Evolutionary conservation across 2,888 invertebrate species (phyloP), one percentile per base, ranked within the genome.

Genomic region (Phasia obesa): DNA sequence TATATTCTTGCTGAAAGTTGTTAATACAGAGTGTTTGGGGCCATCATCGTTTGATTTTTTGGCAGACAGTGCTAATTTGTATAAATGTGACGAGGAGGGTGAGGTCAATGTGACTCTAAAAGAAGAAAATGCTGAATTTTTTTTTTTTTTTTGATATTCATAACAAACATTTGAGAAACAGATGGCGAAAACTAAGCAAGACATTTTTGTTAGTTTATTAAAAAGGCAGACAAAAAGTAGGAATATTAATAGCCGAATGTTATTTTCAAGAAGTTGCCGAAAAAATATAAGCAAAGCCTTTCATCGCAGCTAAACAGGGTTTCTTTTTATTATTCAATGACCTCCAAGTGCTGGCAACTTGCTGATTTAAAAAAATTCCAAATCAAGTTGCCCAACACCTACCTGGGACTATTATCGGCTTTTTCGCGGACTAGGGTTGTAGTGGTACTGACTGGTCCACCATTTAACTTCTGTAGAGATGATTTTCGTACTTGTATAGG

Each of bases 51-150:
- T 25, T 21, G 64, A 17, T 21, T 47, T 78, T 55, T 44, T 70
- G 57, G 71, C 88, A 81, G 86, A 86, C 81, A 85, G 71, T 75
- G 87, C 88, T 87, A 88, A 74, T 85, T 88, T 89, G 86, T 88
- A 87, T 86, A 90, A 86, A 86, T 90, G 88, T 85, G 90, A 88
- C 85, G 89, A 89, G 85, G 91, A 90, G 84, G 90, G 89, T 87
- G 91, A 91, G 86, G 91, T 91, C 88, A 91, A 87, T 86, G 88
- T 91, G 86, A 91, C 89, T 88, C 91, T 91, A 90, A 86, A 91
- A 91, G 87, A 90, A 90, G 89, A 91, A 90, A 90, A 90, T 90
- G 88, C 89, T n/a, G n/a, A n/a, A n/a, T n/a, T n/a, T n/a, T n/a
- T n/a, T n/a, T n/a, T n/a, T 90, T 88, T 88, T 88, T 85, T 85